Conservation (phyloP, 2,888 invertebrate species). For the Sminthurides aquaticus region DNA sequence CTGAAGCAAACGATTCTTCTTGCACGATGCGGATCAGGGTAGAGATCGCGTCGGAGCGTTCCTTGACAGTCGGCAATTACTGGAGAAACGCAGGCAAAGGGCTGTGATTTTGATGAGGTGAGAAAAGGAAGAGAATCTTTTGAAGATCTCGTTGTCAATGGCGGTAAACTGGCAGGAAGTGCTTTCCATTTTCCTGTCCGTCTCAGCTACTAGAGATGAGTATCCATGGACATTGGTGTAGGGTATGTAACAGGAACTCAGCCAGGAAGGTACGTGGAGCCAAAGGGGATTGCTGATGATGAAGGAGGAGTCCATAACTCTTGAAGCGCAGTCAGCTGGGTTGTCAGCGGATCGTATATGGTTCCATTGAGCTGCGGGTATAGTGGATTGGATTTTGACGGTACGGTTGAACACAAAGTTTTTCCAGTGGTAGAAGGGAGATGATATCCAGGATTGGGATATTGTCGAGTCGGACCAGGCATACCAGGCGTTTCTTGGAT, state of each 20-base stretch:
- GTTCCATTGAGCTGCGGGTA: conserved; percentile 10
- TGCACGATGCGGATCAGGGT: background rate
- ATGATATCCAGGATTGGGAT: background rate
- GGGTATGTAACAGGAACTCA: background rate
- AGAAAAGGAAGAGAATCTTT: background rate
- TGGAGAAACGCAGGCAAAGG: background rate
- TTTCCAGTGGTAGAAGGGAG: background rate
- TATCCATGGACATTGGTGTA: too few species aligned
- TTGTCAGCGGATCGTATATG: conserved; percentile 13
- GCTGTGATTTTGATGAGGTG: background rate
- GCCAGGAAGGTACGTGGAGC: background rate
- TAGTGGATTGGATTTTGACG: conserved; percentile 21
- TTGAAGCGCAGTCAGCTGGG: conserved; percentile 13
- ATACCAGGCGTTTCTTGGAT: background rate
- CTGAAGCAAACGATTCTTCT: background rate
- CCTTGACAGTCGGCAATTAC: background rate
- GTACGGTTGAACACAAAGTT: conserved; percentile 36
- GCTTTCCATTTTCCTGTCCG: background rate
- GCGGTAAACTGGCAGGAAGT: too few species aligned
- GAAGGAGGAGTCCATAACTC: conserved; percentile 6
- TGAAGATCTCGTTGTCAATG: background rate
- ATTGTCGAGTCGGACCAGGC: conserved; percentile 6
- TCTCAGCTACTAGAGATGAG: background rate
- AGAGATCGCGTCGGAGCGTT: background rate
- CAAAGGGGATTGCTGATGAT: conserved; percentile 6